phyloP scores from a whole-genome alignment of 2,888 invertebrate species.

The Agrochola litura region DNA sequence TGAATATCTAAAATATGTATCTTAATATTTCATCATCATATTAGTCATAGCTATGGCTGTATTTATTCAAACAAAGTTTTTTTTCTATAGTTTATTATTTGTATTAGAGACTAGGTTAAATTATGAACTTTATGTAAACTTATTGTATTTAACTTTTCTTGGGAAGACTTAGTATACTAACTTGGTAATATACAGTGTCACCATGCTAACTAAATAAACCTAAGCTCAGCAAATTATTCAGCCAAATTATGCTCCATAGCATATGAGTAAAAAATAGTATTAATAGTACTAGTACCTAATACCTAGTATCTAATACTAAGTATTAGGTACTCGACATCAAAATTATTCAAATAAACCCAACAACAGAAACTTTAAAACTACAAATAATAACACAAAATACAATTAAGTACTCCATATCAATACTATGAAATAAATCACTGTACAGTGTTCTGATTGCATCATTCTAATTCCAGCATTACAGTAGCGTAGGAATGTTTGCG shows the following conservation, averaged over 20 bases:
- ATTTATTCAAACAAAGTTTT: background rate
- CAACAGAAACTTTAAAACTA: background rate
- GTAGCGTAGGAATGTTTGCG: slow-evolving; percentile 77
- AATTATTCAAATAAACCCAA: background rate
- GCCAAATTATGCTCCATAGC: background rate
- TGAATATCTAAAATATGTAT: background rate
- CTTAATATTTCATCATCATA: background rate
- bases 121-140: background rate
- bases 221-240: background rate
- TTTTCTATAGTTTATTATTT: background rate
- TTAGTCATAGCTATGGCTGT: background rate
- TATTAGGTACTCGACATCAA: background rate
- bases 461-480: slow-evolving; percentile 76
- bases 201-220: background rate
- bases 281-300: too few species aligned
- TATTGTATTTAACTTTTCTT: background rate
- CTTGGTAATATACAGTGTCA: background rate
- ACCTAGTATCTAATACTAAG: too few species aligned
- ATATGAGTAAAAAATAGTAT: background rate
- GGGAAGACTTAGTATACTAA: background rate
- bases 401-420: background rate
- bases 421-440: slow-evolving; percentile 27
- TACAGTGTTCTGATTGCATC: slow-evolving; percentile 65
- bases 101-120: background rate
- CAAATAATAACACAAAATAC: background rate